phyloP scores from a whole-genome alignment of 2,888 invertebrate species.

The Andrena bicolor region DNA sequence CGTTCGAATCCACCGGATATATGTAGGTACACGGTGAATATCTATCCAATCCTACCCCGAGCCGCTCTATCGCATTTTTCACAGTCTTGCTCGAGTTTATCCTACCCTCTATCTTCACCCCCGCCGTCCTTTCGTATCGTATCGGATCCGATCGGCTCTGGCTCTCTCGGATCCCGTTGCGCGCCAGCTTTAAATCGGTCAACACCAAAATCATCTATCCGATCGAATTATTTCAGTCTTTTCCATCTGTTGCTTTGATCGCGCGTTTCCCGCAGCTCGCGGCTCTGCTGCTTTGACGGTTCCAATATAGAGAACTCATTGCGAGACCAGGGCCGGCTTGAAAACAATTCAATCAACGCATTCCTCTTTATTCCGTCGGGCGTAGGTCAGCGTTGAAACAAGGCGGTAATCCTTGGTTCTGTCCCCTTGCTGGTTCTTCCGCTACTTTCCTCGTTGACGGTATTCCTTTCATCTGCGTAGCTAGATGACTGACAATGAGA shows the following conservation, averaged over 20 bases:
- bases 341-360: constrained; percentile 59
- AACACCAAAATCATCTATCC: neutral
- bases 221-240: neutral
- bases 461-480: neutral
- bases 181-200: too few relatives aligned
- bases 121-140: neutral
- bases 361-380: constrained; percentile 18
- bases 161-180: neutral
- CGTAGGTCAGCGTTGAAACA: constrained; percentile 46
- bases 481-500: too few relatives aligned
- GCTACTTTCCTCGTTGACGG: constrained; percentile 26
- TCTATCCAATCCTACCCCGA: constrained; percentile 33
- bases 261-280: too few relatives aligned
- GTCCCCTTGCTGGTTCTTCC: constrained; percentile 37
- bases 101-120: neutral
- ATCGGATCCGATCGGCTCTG: neutral
- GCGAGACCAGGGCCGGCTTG: constrained; percentile 17
- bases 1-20: constrained; percentile 52
- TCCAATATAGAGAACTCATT: neutral
- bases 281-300: too few relatives aligned
- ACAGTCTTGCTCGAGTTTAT: neutral
- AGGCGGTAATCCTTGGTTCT: constrained; percentile 58
- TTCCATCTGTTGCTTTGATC: neutral
- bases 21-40: constrained; percentile 39
- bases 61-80: constrained; percentile 1